Base-by-base conservation (phyloP, 2,888 invertebrate genomes). In the Gibbula magus region DNA sequence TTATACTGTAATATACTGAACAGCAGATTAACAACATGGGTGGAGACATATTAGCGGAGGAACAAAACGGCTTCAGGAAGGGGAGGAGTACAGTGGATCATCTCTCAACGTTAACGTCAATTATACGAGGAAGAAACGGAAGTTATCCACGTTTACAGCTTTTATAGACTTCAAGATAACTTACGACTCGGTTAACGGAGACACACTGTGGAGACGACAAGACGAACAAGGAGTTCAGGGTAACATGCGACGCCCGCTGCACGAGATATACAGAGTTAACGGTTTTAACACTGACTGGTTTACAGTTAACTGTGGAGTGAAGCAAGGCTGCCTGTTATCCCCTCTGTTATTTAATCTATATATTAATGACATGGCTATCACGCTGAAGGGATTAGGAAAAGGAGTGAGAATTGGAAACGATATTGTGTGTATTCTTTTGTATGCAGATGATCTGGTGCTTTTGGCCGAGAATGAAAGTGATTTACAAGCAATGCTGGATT, bases 181-280 rank as follows among this genome's bases (percentile, higher is more conserved):
- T 3, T 61, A 61, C 22, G 61, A 61, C 61, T 61, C 61, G 8
- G 32, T 61, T 25, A 61, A 25, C 61, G 0, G 61, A 61, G 22
- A 4, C 20, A 56, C 20, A 22, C 20, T n/a, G 5, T 56, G 56
- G 56, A 56, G 56, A 56, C 56, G 56, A 18, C 18, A 20, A 22
- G 56, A 56, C 56, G 56, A 56, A 2, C 25, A 20, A 4, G 56
- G 56, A 56, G 25, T 56, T 4, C 56, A 56, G 56, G 20, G 56
- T 25, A 56, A 56, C 56, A 56, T 56, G n/a, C 56, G 56, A 45
- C 20, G 56, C 25, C 16, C 54, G 2, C 54, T 56, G 25, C 20
- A 56, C 56, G 56, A 22, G 56, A 56, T 56, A 56, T 56, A 56
- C 56, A 56, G 56, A 56, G 56, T 56, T 56, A 56, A 56, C 56